phyloP scores from a whole-genome alignment of 2,888 invertebrate species.

The Agrotis segetum region DNA sequence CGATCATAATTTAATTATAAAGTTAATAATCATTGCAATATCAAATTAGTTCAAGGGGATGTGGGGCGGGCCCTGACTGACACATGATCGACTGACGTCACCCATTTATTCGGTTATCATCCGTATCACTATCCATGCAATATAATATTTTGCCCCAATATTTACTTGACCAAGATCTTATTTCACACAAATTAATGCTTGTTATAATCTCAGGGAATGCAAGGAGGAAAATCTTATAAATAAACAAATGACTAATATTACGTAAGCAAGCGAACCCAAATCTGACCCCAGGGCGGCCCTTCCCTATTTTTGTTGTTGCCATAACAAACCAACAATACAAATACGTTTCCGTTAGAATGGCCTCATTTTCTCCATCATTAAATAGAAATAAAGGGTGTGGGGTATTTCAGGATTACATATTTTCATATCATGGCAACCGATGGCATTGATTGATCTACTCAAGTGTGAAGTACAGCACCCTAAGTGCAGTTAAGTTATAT shows the following conservation, averaged over 20 bases:
- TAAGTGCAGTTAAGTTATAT: constrained; percentile 59
- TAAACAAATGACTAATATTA: constrained; percentile 43
- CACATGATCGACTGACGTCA: constrained; percentile 24
- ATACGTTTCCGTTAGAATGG: constrained; percentile 19
- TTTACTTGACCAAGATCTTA: constrained; percentile 19
- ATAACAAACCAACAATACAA: constrained; percentile 21
- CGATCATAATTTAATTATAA: constrained; percentile 24
- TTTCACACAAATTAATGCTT: background rate
- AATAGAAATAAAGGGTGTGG: constrained; percentile 12
- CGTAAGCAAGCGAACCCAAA: constrained; percentile 34
- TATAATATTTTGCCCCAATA: background rate
- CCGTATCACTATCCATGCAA: constrained; percentile 6
- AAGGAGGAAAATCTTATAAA: constrained; percentile 50
- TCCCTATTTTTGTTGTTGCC: constrained; percentile 33
- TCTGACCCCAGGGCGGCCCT: constrained; percentile 33
- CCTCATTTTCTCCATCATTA: constrained; percentile 23
- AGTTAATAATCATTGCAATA: constrained; percentile 24
- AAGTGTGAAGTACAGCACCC: constrained; percentile 40
- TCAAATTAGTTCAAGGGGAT: constrained; percentile 45
- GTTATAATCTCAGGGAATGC: constrained; percentile 12
- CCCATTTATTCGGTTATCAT: constrained; percentile 27
- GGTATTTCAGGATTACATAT: background rate
- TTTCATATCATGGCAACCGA: constrained; percentile 8
- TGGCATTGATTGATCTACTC: constrained; percentile 43
- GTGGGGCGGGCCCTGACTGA: background rate